Conservation (phyloP, 2,888 invertebrate species). For the Enchytraeus crypticus region DNA sequence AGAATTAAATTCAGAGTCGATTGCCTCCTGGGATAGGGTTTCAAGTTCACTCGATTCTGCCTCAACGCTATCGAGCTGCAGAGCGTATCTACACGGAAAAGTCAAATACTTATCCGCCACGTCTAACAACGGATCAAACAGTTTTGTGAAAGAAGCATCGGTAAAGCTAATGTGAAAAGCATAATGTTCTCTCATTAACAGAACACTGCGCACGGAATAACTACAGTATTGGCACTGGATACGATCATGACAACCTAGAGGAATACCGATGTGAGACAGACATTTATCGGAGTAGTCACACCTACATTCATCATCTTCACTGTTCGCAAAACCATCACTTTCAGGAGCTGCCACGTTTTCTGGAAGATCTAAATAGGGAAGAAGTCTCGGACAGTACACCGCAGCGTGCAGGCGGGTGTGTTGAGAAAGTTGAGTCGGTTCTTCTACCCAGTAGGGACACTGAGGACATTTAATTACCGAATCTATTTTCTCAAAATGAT, state of each 20-base stretch:
- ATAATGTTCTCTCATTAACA: constrained; percentile 10
- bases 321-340: not conserved
- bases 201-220: constrained; percentile 2
- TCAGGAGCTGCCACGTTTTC: not conserved
- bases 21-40: too few relatives aligned
- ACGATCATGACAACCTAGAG: not conserved
- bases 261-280: not conserved
- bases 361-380: not conserved
- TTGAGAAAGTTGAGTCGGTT: constrained; percentile 68
- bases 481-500: constrained; percentile 63
- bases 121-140: not conserved
- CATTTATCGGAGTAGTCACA: not conserved
- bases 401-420: constrained; percentile 65
- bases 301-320: not conserved
- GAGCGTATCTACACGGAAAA: not conserved
- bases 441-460: constrained; percentile 74
- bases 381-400: not conserved
- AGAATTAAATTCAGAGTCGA: too few relatives aligned
- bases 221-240: constrained; percentile 10
- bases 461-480: constrained; percentile 71
- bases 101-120: not conserved
- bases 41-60: too few relatives aligned
- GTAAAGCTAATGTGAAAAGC: constrained; percentile 10
- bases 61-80: not conserved
- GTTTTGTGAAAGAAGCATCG: not conserved